phyloP scores from a whole-genome alignment of 1,140 invertebrate genomes.

The Heliconius himera region DNA sequence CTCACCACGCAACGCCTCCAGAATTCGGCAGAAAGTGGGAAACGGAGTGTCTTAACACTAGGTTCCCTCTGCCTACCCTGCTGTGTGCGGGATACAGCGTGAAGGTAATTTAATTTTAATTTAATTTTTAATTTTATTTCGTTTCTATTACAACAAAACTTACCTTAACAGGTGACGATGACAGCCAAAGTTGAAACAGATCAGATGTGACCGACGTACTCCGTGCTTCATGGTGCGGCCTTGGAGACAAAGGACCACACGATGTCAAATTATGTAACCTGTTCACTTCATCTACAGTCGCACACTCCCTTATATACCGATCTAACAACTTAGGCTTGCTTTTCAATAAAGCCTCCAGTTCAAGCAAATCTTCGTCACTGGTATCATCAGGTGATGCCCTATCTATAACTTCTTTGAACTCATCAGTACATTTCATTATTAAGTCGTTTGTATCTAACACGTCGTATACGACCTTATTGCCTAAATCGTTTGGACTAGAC shows the following conservation, averaged over 20 bases:
- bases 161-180: slow-evolving; percentile 88
- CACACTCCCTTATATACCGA: slow-evolving; percentile 88
- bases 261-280: slow-evolving; percentile 81
- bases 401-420: slow-evolving; percentile 68
- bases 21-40: no score
- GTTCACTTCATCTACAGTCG: slow-evolving; percentile 84
- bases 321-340: slow-evolving; percentile 79
- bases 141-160: slow-evolving; percentile 35
- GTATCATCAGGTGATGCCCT: slow-evolving; percentile 65
- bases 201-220: slow-evolving; percentile 91
- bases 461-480: slow-evolving; percentile 70
- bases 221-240: slow-evolving; percentile 74
- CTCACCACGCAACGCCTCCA: no score
- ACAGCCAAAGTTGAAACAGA: slow-evolving; percentile 91
- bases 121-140: no score
- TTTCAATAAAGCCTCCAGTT: slow-evolving; percentile 66
- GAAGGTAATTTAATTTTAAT: no score
- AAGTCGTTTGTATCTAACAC: slow-evolving; percentile 64
- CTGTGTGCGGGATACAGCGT: no score
- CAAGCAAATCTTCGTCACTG: slow-evolving; percentile 66
- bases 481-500: slow-evolving; percentile 64
- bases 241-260: slow-evolving; percentile 80
- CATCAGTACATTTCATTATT: slow-evolving; percentile 64
- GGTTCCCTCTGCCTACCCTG: no score
- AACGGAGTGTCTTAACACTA: no score